Base-by-base conservation (phyloP, 2,113 vertebrate genomes). In the Myotis yumanensis region DNA sequence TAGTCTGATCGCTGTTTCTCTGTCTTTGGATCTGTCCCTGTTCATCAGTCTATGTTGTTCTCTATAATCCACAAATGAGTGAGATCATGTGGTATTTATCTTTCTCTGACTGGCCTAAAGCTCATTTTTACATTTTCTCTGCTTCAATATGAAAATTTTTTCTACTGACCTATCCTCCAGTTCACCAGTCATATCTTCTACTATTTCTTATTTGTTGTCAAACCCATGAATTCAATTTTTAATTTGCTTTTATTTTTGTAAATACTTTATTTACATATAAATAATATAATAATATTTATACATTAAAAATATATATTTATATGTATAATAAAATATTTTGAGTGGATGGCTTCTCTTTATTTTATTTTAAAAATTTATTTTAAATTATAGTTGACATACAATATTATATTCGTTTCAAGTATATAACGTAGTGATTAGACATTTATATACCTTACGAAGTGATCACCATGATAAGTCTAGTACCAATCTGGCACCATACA, bases 111-210 rank as follows among this genome's bases (percentile, higher is more conserved):
- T 37, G 37, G 37, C 37, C 37, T 37, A 37, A 37, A 37, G 71
- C 92, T 93, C 9, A 11, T 72, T 75, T 91, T 83, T 83, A 20
- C 73, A 30, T 71, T 66, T 66, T 91, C 72, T 94, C 32, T 90
- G 72, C 87, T 83, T 94, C 83, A 35, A 0, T 79, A 46, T 89
- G 89, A 77, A 11, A 72, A 72, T 40, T 86, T 57, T 86, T 86
- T 28, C 43, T 64, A 30, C 28, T 83, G 72, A 73, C 11, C 22
- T 73, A 23, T 88, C 18, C 79, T 85, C 68, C 23, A 77, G 7
- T 57, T 69, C 25, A 54, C 12, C 22, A 43, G 16, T 51, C 30
- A 66, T 91, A 71, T 83, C 16, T 86, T 88, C 54, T 73, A 0
- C 37, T 86, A 6, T 87, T 88, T 52, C 37, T 59, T 35, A 17